Base-by-base conservation (phyloP, 2,888 invertebrate species). In the Netelia inedita region DNA sequence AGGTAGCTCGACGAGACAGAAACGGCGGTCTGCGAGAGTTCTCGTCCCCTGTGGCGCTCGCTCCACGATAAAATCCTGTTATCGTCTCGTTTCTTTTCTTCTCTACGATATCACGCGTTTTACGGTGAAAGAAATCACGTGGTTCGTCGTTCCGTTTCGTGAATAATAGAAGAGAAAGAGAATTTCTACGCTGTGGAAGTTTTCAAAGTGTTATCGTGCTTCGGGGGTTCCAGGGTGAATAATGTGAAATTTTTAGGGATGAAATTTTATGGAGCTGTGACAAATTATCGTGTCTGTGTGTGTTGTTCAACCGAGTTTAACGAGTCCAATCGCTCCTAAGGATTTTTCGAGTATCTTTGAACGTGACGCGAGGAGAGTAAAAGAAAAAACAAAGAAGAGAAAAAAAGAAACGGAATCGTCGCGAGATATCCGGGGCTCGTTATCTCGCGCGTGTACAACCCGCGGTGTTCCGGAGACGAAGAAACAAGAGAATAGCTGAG, bases 1-100 rank as follows among this genome's bases (percentile, higher is more conserved):
- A 89, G 90, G 91, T 91, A 91, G 85, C 83, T 80, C 78, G 81
- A 71, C 66, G 72, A 78, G 73, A 61, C 63, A 10, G 28, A 50
- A 66, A 63, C 79, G 71, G 6, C 14, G 46, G 35, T 35, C 46
- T 46, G 46, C 10, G 14, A 10, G 46, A 41, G 41, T 43, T 59
- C 46, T 41, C 43, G 50, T 11, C 35, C 68, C n/a, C 35, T 23
- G 50, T 28, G 50, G 14, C 23, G n/a, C 14, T n/a, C 65, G 53
- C 71, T 35, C 6, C 35, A 35, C 35, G 35, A 35, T 35, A 35
- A 35, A 35, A 35, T 6, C 35, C 35, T 35, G 35, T 35, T 35
- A 35, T 35, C 35, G 35, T 35, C 6, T 35, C 35, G 35, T 35
- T 35, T 35, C 35, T 35, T 35, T 35, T 35, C 8, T 6, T 35